Base-by-base conservation (phyloP, 1,140 invertebrate genomes). In the Neodiprion pinetum region DNA sequence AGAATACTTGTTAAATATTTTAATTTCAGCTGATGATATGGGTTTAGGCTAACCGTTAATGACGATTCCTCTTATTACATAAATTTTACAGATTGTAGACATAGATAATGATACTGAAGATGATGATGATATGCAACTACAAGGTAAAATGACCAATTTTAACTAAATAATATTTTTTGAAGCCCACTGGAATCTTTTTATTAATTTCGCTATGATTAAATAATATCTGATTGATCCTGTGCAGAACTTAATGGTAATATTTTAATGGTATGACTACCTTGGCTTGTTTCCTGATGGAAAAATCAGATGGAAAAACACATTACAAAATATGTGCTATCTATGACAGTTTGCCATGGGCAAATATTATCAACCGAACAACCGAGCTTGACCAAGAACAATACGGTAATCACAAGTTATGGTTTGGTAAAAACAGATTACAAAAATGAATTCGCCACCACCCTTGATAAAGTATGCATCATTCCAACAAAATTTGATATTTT, bases 1-100 rank as follows among this genome's bases (percentile, higher is more conserved):
- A 21, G 17, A 21, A 21, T 21, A 21, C 17, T 21, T 21, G 17
- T 21, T 21, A 21, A 21, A 21, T 21, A 21, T 21, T 21, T 69
- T 80, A 77, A 65, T 84, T 84, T 75, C 80, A 92, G 96, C 96
- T 71, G 97, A 98, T 90, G 97, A 98, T 84, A 99, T 99, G 97
- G 97, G 97, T 48, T 87, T 96, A 1, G 96, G 96, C 0, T 98
- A 99, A 88, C 99, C 97, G 0, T 86, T 99, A 7, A 96, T 95
- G 0, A 97, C 98, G 93, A 96, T 99, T 75, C 92, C 96, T 0
- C 85, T 98, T 5, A 77, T 88, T 9, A 71, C 87, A 10, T 67
- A 74, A 1, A 75, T 70, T 48, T 90, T 96, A 4, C 81, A 94
- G 1, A 71, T 79, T 81, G 11, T 83, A 85, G 72, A 79, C 78